Evolutionary conservation across 2,888 invertebrate species (phyloP), one percentile per base, ranked within the genome.

Genomic region (Agrotis ipsilon): DNA sequence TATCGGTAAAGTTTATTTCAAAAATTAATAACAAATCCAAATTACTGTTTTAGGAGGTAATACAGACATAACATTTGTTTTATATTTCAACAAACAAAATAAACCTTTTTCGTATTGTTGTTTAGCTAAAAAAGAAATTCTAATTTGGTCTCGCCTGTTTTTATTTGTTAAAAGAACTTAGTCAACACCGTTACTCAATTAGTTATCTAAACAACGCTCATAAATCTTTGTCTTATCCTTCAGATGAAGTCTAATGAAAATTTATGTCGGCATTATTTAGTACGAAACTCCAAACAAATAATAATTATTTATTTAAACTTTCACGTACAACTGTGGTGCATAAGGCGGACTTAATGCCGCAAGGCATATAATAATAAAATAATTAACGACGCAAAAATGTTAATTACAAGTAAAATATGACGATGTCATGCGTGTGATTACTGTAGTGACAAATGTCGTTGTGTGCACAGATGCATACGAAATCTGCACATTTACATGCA

Each of bases 241-340:
- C 80, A 80, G 78, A 71, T 77, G 74, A 58, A 78, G 75, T 68
- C 71, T 85, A 85, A 86, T 83, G 83, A 86, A 83, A 85, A 86
- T 85, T 86, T 81, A 86, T 78, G 80, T 72, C 52, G 72, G 71
- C 72, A 68, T 79, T 74, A 72, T 81, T 80, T 71, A 69, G 63
- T 72, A 59, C 71, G 24, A 75, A 82, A 80, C 71, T 72, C 68
- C 24, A 71, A 59, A 59, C 60, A 72, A 81, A 81, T 39, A 39
- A 39, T 39, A 9, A 32, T 32, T n/a, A n/a, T n/a, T n/a, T n/a
- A 5, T 27, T n/a, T n/a, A n/a, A n/a, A n/a, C n/a, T n/a, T n/a
- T n/a, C n/a, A n/a, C n/a, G n/a, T n/a, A n/a, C n/a, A n/a, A n/a
- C n/a, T n/a, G n/a, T n/a, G n/a, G n/a, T n/a, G n/a, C n/a, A n/a